These are phyloP conservation scores for Habropoda laboriosa DNA, from an alignment of 1,140 invertebrate species.

Conservation along the genomic window DNA sequence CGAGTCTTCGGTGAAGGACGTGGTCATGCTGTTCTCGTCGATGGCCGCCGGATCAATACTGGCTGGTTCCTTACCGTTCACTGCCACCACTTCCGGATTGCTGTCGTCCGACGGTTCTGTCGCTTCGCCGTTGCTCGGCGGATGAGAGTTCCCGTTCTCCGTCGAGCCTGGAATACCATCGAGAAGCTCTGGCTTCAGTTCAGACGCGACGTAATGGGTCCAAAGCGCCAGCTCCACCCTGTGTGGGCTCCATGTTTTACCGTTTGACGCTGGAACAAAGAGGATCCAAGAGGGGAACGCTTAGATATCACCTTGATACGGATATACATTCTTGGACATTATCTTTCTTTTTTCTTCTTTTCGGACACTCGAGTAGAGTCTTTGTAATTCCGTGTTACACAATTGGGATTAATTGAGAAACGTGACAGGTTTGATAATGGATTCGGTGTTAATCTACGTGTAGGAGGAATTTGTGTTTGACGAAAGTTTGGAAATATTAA, in stretches of 20 bases:
- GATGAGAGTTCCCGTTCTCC: constrained; percentile 83
- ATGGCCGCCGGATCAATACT: constrained; percentile 76
- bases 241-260: constrained; percentile 90
- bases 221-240: constrained; percentile 94
- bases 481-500: too few species aligned
- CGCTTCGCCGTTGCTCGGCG: constrained; percentile 78
- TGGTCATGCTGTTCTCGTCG: constrained; percentile 84
- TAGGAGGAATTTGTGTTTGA: too few species aligned
- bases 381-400: not conserved
- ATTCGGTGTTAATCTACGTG: too few species aligned
- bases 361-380: too few species aligned
- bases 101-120: constrained; percentile 82
- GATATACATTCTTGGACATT: not conserved
- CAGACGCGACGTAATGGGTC: constrained; percentile 93
- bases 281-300: not conserved
- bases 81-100: constrained; percentile 79
- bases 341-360: not conserved
- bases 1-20: constrained; percentile 88
- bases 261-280: constrained; percentile 80
- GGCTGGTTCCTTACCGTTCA: constrained; percentile 74
- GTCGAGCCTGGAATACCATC: constrained; percentile 87
- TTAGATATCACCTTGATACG: too few species aligned
- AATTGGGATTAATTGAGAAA: not conserved
- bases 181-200: constrained; percentile 91
- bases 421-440: not conserved